These are phyloP conservation scores for Hyperoplus immaculatus DNA, from an alignment of 2,797 vertebrate genomes.

Conservation along the genomic window DNA sequence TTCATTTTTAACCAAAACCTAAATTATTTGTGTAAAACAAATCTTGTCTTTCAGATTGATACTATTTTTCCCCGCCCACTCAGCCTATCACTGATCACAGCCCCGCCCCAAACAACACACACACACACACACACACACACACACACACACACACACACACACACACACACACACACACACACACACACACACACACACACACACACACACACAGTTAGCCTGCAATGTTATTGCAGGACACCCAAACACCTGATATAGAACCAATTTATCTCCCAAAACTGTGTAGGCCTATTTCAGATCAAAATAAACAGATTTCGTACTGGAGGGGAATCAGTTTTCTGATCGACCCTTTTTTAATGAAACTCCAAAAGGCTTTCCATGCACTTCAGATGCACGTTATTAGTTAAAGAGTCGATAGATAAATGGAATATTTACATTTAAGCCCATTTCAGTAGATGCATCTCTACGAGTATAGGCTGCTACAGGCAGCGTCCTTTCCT, in stretches of 20 bases:
- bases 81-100: constrained; percentile 65
- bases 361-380: not conserved
- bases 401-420: constrained; percentile 11
- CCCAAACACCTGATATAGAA: constrained; percentile 18
- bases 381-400: not conserved
- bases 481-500: constrained; percentile 13
- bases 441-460: constrained; percentile 14
- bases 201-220: constrained; percentile 21
- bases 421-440: constrained; percentile 8
- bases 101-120: constrained; percentile 69
- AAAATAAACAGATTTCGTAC: not conserved
- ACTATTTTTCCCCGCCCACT: constrained; percentile 62
- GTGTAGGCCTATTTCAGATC: not conserved
- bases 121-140: constrained; percentile 21
- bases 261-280: constrained; percentile 22
- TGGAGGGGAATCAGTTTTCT: not conserved
- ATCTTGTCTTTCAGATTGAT: constrained; percentile 52
- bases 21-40: constrained; percentile 4
- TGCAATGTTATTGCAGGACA: constrained; percentile 24
- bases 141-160: constrained; percentile 41
- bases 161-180: constrained; percentile 43
- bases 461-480: not conserved
- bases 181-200: constrained; percentile 21
- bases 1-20: constrained; percentile 26
- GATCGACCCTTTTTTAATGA: not conserved